Evolutionary conservation across 2,797 vertebrate species (phyloP), one percentile per base, ranked within the genome.

Genomic region (Parotocinclus haroldoi): DNA sequence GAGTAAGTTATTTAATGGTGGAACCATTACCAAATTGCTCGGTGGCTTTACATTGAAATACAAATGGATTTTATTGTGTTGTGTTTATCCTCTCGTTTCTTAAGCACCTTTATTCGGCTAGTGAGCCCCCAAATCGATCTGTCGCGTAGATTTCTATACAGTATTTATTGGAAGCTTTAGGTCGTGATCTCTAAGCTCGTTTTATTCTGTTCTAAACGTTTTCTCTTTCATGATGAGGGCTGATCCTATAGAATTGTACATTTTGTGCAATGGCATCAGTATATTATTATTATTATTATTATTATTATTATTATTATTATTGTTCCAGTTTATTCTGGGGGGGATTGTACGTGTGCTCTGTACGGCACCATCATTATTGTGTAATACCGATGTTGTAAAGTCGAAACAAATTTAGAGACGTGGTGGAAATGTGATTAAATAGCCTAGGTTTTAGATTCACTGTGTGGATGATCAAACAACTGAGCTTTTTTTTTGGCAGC

Each of bases 401-500:
- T 74, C 62, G 49, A 59, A 50, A 54, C 17, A 58, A 44, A 72
- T 59, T 38, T 48, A 52, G 52, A 68, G 60, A 73, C 37, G 10
- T 65, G 45, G 48, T 52, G 16, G 63, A 36, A 42, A 18, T 44
- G 63, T 68, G 71, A 66, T 48, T 72, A 19, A 51, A 49, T 73
- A 58, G 64, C 50, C 63, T 63, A 71, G 59, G 37, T 57, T 27
- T 39, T 78, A 76, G 62, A 68, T 72, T 61, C 42, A n/a, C 57
- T 46, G 14, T 39, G 49, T 67, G 46, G 40, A 54, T 27, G 38
- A 17, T 11, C 19, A 19, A 40, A n/a, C 40, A 40, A 51, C 60
- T 53, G 49, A 68, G 37, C 60, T 62, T 58, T 54, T 68, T 72
- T 66, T n/a, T n/a, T n/a, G n/a, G 68, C 78, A 27, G 19, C 44